Base-by-base conservation (phyloP, 2,888 invertebrate genomes). In the Conistra vaccinii region DNA sequence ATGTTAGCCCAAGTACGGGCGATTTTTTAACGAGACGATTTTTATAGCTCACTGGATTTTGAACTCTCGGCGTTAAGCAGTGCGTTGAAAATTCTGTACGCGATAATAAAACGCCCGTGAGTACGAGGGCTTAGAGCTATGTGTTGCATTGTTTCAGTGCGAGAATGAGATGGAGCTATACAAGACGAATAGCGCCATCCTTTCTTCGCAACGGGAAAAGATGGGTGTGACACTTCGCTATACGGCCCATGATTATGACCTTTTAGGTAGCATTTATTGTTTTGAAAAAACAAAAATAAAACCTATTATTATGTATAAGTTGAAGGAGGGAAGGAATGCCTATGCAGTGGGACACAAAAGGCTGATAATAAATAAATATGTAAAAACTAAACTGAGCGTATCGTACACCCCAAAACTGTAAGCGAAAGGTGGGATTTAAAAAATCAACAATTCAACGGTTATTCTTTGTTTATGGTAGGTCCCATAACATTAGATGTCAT, bases 401-500 rank as follows among this genome's bases (percentile, higher is more conserved):
- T 39, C 0, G 10, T 32, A 57, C 20, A 3, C 5, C 1, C 10
- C 9, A 48, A 39, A 39, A 42, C 17, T 42, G 5, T 55, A 14
- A 14, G 9, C 51, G 12, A 53, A 53, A 26, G 35, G 12, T 26
- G 20, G 12, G 5, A 26, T 71, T 70, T 68, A 1, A 29, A 53
- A 42, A 14, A 14, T 14, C 14, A 14, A 42, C 42, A 14, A 32
- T 7, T 23, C 35, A 42, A 61, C 1, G 10, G 26, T 35, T 48
- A 45, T 32, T 17, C 1, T 61, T 57, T 32, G 29, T 62, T 84
- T 39, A 1, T 80, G 45, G 63, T 69, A 73, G 12, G 72, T 67
- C 57, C 76, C 60, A n/a, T 53, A n/a, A 65, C 72, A 73, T 68
- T 83, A 42, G 42, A 65, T 77, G 51, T 74, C 69, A 76, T 79